Evolutionary conservation across 1,140 invertebrate species (phyloP), one percentile per base, ranked within the genome.

Genomic region (Aphaenogaster floridana): DNA sequence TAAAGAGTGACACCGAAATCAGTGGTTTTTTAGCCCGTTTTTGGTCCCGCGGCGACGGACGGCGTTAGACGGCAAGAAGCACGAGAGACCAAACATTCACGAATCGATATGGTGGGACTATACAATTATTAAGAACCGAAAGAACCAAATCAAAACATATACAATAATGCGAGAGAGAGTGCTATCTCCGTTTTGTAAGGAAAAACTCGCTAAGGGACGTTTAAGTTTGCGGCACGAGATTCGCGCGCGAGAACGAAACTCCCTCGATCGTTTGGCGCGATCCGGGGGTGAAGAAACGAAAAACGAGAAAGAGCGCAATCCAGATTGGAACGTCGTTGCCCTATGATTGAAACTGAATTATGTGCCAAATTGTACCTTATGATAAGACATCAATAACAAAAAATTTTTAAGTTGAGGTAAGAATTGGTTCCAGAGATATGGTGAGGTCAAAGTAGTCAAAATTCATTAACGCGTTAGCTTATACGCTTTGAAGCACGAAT

Each of bases 91-190:
- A 84, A 87, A 63, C 42, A 48, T 50, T 68, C 63, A 63, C 39
- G 54, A 78, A 68, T 86, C 45, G 84, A 86, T 88, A 89, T 71
- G 39, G 36, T 80, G 78, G 57, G 52, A 80, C 34, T 84, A 59
- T 78, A 81, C 28, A 69, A 48, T 45, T 28, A 78, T 48, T 87
- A 85, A 80, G 28, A 28, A 28, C 28, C 66, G 79, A 89, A 90
- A 69, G 88, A 69, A 88, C 80, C 77, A 91, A 91, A 88, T 91
- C 88, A 80, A 91, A 88, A 66, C 71, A 85, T 86, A 88, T 50
- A 76, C 42, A 80, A 79, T 88, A 90, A 39, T 63, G 57, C 77
- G 80, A 61, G 34, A 69, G n/a, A 42, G 36, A 42, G 3, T 28
- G 54, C 34, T 86, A 86, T 77, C 52, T 84, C 45, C 61, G 21